Evolutionary conservation across 2,797 vertebrate species (phyloP).

Genomic region (Mus caroli): DNA sequence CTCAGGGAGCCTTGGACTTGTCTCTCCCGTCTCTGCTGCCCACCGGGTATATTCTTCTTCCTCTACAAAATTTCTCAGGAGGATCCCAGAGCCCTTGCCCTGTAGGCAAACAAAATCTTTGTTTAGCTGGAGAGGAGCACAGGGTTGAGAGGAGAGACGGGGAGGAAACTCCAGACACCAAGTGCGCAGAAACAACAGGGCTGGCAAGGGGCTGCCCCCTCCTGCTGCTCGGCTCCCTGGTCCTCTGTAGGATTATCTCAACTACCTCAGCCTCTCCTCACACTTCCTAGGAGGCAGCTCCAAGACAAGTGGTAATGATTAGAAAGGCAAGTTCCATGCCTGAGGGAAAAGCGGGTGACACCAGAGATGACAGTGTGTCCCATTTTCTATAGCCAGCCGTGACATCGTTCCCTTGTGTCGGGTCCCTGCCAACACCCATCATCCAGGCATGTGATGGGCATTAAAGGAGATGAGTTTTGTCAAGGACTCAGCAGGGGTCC

Average conservation of each 20-base stretch:
- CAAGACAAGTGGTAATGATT: background rate
- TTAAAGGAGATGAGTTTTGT: background rate
- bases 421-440: too few relatives aligned
- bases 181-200: slow-evolving; percentile 88
- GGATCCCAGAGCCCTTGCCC: slow-evolving; percentile 90
- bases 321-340: background rate
- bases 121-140: slow-evolving; percentile 91
- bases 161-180: slow-evolving; percentile 92
- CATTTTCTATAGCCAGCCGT: background rate
- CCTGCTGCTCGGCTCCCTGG: slow-evolving; percentile 65
- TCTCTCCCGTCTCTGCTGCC: slow-evolving; percentile 25
- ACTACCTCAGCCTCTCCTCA: background rate
- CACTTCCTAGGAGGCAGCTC: background rate
- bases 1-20: slow-evolving; percentile 16
- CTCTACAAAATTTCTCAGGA: slow-evolving; percentile 87
- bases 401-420: background rate
- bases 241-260: background rate
- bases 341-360: fast-evolving
- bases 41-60: slow-evolving; percentile 55
- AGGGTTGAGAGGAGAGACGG: slow-evolving; percentile 77
- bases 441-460: background rate
- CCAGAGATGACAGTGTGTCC: background rate
- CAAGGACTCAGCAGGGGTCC: background rate
- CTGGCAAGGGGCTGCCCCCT: slow-evolving; percentile 77
- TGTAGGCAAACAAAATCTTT: slow-evolving; percentile 93